Evolutionary conservation across 2,888 invertebrate genomes (phyloP), one percentile per base, ranked within the genome.

Genomic region (Andrena praecox): DNA sequence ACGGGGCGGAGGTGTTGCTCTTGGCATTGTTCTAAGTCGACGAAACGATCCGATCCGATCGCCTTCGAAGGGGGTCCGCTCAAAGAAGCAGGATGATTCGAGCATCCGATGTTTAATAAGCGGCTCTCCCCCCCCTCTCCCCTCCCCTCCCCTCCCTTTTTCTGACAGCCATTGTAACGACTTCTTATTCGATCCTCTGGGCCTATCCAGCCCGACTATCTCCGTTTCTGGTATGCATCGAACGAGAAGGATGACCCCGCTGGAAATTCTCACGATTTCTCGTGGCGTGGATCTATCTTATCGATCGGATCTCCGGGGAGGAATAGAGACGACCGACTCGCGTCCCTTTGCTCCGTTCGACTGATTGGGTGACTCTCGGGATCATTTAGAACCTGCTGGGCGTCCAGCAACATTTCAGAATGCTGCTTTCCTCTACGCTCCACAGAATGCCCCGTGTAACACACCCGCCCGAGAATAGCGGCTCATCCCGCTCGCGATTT

Each of bases 211-310:
- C n/a, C 16, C 8, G 12, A 29, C 60, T 70, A 76, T 84, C 75
- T 71, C 10, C n/a, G 31, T 63, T 73, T 16, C 69, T 67, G 83
- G 69, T 66, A 76, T 56, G 69, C 78, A 29, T 56, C 50, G 64
- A 27, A 31, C 62, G 42, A 56, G 8, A 48, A 8, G 73, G 56
- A 67, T 74, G 75, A 78, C 64, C 77, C 73, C 54, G 24, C 60
- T 48, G 8, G 52, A 75, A 74, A 87, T 87, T 88, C 89, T 87
- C 87, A 87, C 87, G 86, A 88, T 87, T 85, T 85, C 68, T 86
- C 82, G 75, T 83, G 75, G 74, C 76, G 60, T 42, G 74, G 72
- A 84, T 85, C 83, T 78, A 87, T 86, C 86, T 87, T 82, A 84
- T 89, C 87, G 79, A 76, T 69, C 20, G 7, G n/a, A 68, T 81